phyloP scores from a whole-genome alignment of 2,113 vertebrate genomes.

The Atractosteus spatula region DNA sequence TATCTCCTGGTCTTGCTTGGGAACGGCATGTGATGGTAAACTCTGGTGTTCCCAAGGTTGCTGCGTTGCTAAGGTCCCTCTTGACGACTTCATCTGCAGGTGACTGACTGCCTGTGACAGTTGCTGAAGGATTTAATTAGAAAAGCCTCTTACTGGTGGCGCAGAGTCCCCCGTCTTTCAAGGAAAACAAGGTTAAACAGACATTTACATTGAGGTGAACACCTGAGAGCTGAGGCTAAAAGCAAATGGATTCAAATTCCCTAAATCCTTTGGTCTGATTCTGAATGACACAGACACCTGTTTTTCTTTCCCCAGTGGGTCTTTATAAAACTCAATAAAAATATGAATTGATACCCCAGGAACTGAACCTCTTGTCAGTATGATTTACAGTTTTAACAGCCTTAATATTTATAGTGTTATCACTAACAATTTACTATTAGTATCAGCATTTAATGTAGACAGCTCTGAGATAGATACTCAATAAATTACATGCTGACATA shows the following conservation, averaged over 20 bases:
- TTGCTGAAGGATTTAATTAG: conserved; percentile 60
- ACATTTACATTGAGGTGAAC: neutral
- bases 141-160: conserved; percentile 65
- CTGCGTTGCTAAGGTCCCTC: conserved; percentile 20
- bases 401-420: too few relatives aligned
- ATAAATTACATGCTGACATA: too few relatives aligned
- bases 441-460: too few relatives aligned
- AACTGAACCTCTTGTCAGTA: too few relatives aligned
- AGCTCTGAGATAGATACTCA: too few relatives aligned
- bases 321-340: too few relatives aligned
- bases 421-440: too few relatives aligned
- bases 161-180: conserved; percentile 17
- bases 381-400: too few relatives aligned
- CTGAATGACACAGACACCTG: conserved; percentile 17
- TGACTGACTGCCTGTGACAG: conserved; percentile 74
- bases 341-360: too few relatives aligned
- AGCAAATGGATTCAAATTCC: neutral
- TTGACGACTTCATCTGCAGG: conserved; percentile 64
- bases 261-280: neutral
- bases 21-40: neutral
- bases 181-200: conserved; percentile 18
- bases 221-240: neutral
- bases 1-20: too few relatives aligned
- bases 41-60: neutral
- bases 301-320: neutral